phyloP scores from a whole-genome alignment of 2,113 vertebrate genomes.

The Malurus elegans region DNA sequence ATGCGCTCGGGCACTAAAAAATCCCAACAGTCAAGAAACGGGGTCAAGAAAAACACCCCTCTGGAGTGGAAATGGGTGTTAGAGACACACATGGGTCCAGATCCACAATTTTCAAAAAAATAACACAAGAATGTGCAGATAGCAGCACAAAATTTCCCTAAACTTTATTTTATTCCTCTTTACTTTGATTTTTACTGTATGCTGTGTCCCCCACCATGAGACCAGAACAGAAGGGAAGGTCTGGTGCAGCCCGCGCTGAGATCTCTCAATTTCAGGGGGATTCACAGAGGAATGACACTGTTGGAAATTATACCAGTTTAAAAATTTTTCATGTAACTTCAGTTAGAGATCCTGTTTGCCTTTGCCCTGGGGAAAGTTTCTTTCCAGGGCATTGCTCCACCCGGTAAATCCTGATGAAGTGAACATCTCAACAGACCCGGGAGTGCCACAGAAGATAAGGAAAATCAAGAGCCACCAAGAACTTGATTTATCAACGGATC shows the following conservation, averaged over 20 bases:
- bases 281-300: not conserved
- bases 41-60: not conserved
- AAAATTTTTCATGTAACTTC: too few relatives aligned
- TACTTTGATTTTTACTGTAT: not conserved
- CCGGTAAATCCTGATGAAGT: too few relatives aligned
- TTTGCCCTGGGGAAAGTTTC: too few relatives aligned
- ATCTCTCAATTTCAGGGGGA: not conserved
- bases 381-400: too few relatives aligned
- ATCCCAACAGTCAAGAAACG: not conserved
- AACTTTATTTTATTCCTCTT: not conserved
- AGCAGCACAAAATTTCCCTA: not conserved
- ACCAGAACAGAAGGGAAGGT: rapidly evolving
- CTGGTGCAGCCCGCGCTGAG: rapidly evolving
- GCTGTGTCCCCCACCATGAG: rapidly evolving
- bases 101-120: not conserved
- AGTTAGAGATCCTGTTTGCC: too few relatives aligned
- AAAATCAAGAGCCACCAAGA: too few relatives aligned
- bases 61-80: not conserved
- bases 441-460: too few relatives aligned
- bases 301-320: too few relatives aligned
- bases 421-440: too few relatives aligned
- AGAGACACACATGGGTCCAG: not conserved
- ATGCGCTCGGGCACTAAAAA: not conserved
- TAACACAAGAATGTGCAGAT: not conserved
- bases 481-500: too few relatives aligned